Base-by-base conservation (phyloP, 2,888 invertebrate genomes). In the Xylocampa areola region DNA sequence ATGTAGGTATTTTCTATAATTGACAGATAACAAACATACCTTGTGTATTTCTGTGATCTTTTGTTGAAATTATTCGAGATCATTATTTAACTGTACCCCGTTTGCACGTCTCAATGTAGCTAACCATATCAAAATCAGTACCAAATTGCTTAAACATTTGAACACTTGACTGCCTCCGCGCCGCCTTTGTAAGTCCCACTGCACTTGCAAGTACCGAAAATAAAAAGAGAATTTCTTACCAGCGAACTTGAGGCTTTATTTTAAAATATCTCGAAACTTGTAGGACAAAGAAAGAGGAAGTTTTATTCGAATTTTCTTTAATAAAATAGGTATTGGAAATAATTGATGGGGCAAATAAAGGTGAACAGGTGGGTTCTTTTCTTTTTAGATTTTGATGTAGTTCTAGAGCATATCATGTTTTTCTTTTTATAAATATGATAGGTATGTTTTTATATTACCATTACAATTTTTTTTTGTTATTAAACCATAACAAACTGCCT, bases 61-160 rank as follows among this genome's bases (percentile, higher is more conserved):
- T n/a, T n/a, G n/a, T n/a, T n/a, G n/a, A n/a, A n/a, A n/a, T n/a
- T n/a, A n/a, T n/a, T n/a, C n/a, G n/a, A n/a, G n/a, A n/a, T n/a
- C n/a, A n/a, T n/a, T n/a, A n/a, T n/a, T n/a, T n/a, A n/a, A 5
- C 8, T 10, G 8, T 0, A 6, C 10, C 13, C 14, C 17, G 40
- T n/a, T 39, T 17, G 10, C 16, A 39, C 10, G 7, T 0, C 5
- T 2, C 5, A 8, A 33, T 30, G 40, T 47, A 36, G 0, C 21
- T 30, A 48, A 48, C 64, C 57, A 59, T 66, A 57, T 59, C 69
- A 75, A 66, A 69, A 53, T 14, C 5, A 37, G 29, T 10, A 16
- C 21, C 37, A 36, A 51, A 69, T 63, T 57, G 53, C 58, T 61
- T 45, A 47, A 65, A 52, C 55, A 57, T 68, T 57, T 21, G 51